Base-by-base conservation (phyloP, 2,888 invertebrate species). In the Nematopogon swammerdamellus region DNA sequence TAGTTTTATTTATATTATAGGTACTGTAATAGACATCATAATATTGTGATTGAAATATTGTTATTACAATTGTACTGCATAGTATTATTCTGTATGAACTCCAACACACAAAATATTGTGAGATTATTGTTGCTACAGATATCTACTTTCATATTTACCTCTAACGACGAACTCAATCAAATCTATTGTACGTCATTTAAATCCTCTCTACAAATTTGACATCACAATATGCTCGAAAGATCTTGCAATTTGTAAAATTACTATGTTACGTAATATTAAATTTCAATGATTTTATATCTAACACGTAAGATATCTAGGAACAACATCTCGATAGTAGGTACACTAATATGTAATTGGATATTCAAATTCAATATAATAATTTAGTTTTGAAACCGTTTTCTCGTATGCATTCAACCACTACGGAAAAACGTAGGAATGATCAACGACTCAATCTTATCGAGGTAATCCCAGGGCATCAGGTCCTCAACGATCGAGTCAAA, bases 1-100 rank as follows among this genome's bases (percentile, higher is more conserved):
- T 65, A 65, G 46, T 29, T 36, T 44, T 18, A 49, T 49, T 49
- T 51, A 49, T 49, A 49, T 51, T 47, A 51, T 14, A 25, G 25
- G 25, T 25, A 25, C 10, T 25, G 4, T 6, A 25, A 25, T 25
- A 25, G 25, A 25, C 25, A 36, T 14, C n/a, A 14, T 36, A 36
- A 36, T 36, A 36, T 36, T 36, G 36, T 36, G 36, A 25, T 36
- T 36, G 6, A 36, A 36, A 36, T 36, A 36, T 36, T 36, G 3
- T 36, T 36, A 3, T 36, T n/a, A n/a, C n/a, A n/a, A 14, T 14
- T 25, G 8, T 14, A 14, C 36, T 36, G n/a, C 36, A 36, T 36
- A n/a, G n/a, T n/a, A n/a, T 36, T 14, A 14, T 36, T 4, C 36
- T 8, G 36, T 8, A 36, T 10, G 36, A 36, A 36, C 8, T 36